phyloP scores from a whole-genome alignment of 1,140 invertebrate species.

The Drosophila mauritiana region DNA sequence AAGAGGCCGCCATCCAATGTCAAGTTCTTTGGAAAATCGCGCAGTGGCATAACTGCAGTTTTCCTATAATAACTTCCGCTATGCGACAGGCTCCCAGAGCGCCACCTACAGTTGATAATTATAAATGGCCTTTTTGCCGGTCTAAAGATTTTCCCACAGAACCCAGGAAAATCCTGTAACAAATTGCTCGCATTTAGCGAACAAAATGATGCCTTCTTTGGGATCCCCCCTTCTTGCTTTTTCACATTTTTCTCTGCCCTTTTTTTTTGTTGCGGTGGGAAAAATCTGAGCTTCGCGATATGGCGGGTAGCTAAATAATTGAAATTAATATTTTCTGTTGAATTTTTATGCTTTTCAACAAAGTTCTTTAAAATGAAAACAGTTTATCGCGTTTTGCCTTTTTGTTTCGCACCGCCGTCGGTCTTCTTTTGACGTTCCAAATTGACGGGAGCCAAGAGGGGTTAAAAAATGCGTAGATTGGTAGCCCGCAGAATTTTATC shows the following conservation, averaged over 20 bases:
- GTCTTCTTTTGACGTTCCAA: conserved; percentile 59
- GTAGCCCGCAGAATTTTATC: conserved; percentile 72
- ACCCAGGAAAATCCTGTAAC: conserved; percentile 65
- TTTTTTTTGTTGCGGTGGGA: conserved; percentile 4
- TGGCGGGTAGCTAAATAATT: conserved; percentile 66
- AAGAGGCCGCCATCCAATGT: conserved; percentile 30
- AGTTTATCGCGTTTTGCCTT: conserved; percentile 51
- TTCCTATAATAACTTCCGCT: conserved; percentile 72
- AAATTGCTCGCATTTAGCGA: conserved; percentile 77
- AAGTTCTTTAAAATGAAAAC: conserved; percentile 58
- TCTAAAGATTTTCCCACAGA: conserved; percentile 45
- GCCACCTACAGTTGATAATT: conserved; percentile 75
- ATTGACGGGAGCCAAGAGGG: neutral
- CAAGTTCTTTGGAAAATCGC: conserved; percentile 69
- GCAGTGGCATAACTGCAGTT: conserved; percentile 55
- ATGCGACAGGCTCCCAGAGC: conserved; percentile 39
- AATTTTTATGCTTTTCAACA: conserved; percentile 57
- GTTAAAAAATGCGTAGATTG: conserved; percentile 74
- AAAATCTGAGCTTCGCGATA: conserved; percentile 29
- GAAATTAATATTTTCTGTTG: conserved; percentile 75
- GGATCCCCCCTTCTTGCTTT: conserved; percentile 20
- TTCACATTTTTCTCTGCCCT: conserved; percentile 17
- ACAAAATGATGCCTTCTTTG: conserved; percentile 64
- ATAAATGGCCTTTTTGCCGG: conserved; percentile 57
- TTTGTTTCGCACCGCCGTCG: conserved; percentile 39